Evolutionary conservation across 2,113 vertebrate genomes (phyloP), one percentile per base, ranked within the genome.

Genomic region (Acanthisitta chloris): DNA sequence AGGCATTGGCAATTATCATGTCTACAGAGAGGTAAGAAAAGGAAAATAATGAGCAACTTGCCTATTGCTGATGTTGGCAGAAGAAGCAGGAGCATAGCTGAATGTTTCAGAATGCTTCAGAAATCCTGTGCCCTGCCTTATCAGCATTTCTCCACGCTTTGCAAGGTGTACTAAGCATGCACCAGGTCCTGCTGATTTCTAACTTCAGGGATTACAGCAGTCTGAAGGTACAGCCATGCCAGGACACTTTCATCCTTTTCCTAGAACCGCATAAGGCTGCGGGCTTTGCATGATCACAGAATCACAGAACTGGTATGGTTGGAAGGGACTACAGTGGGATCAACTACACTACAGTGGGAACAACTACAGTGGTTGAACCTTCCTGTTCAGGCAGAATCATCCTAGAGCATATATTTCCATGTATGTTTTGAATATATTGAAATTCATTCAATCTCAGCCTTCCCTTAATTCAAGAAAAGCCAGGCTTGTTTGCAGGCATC

Each of bases 31-130:
- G 36, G 9, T 24, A 25, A 25, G 14, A 59, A 29, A 67, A 36
- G 4, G 28, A 73, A 65, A 49, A 25, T 8, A 1, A 5, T 4
- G 3, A 69, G 24, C 14, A 79, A 25, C 3, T n/a, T 74, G 9
- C 4, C 24, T 43, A 3, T 33, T 34, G 8, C 11, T 17, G n/a
- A 4, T 2, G 0, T 8, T 36, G 29, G 6, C 14, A 69, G n/a
- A 79, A 65, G 17, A 6, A 67, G 14, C 8, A 43, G 14, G 12
- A 62, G 16, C 0, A 0, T 25, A 71, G 7, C 12, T 6, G 20
- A 25, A 54, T 15, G 8, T 8, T 58, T 70, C 29, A 42, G 36
- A 25, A 54, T 15, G 8, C 9, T 58, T 70, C 29, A 42, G 36
- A 62, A 89, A n/a, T 64, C 21, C 18, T 40, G 5, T 61, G 2